Evolutionary conservation across 2,113 vertebrate species (phyloP), one percentile per base, ranked within the genome.

Genomic region (Osmerus mordax): DNA sequence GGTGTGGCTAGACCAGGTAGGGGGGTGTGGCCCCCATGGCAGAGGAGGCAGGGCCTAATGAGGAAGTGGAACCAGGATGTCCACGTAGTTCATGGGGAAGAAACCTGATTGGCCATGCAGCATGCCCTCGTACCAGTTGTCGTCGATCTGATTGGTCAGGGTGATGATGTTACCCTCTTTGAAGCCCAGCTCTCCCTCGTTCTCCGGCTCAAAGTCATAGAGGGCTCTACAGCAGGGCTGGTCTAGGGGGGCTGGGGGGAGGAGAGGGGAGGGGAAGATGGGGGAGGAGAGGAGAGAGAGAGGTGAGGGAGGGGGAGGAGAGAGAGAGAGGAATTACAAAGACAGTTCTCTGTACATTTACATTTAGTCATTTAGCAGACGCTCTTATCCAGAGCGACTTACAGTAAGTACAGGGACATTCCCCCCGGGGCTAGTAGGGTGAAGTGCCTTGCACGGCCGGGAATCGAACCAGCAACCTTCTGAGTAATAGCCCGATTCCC

Each of bases 41-140:
- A 9, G 65, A 60, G 60, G 69, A 61, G 47, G n/a, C 11, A 36
- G 73, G 67, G 28, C 81, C 89, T 97, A 98, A 89, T 95, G 92
- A 78, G 96, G 96, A 75, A 98, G 92, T 16, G 96, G 91, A 75
- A 98, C 96, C 83, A 98, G 91, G 89, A 98, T 97, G 84, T 98
- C 95, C 2, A 98, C 96, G 51, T 98, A 98, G 84, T 98, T 98
- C 92, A 98, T 96, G 72, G 96, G 96, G 84, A 98, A 98, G 87
- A 98, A 98, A 78, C 96, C 96, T 11, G 96, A 98, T 85, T 97
- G 95, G 88, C 96, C 96, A 70, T 95, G 92, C 77, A 96, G 93
- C 95, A 97, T 97, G 4, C 96, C 96, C 87, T 98, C 96, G 81
- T 97, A 98, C 96, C 96, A 98, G 90, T 98, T 98, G 87, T 98